Percentiles rank a stretch among this genome's conserved stretches.
Evolutionary conservation across 2,113 vertebrate genomes (phyloP).

Genomic region (Anhinga rufa): DNA sequence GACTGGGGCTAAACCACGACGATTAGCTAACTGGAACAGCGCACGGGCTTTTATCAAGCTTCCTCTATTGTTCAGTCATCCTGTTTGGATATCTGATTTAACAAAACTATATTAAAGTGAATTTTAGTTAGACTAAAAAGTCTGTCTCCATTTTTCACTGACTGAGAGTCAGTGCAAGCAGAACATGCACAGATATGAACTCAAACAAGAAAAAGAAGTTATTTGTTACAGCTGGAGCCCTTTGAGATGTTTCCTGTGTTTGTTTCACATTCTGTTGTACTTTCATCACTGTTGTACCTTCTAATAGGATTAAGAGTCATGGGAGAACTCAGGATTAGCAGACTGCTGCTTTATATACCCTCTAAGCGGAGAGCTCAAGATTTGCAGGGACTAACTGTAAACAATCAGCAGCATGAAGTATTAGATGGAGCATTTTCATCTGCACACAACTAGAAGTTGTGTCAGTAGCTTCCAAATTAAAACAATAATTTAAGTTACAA

Average conservation of each 20-base stretch:
- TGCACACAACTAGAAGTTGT: not conserved
- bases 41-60: not conserved
- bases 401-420: not conserved
- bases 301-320: conserved; percentile 12
- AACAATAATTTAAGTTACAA: not conserved
- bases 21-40: not conserved
- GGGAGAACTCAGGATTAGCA: not conserved
- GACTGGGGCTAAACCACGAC: too few species aligned
- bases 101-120: not conserved
- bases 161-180: not conserved
- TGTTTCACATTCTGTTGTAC: not conserved
- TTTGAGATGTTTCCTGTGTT: not conserved
- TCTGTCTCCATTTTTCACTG: not conserved
- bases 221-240: not conserved
- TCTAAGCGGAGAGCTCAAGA: not conserved
- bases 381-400: not conserved
- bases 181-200: not conserved
- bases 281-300: not conserved
- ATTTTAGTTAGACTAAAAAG: not conserved
- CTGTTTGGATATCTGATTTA: not conserved
- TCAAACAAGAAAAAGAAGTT: not conserved
- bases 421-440: not conserved
- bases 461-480: not conserved
- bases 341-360: not conserved
- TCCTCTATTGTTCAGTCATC: not conserved